phyloP scores from a whole-genome alignment of 2,797 vertebrate species.

The Chelon auratus region DNA sequence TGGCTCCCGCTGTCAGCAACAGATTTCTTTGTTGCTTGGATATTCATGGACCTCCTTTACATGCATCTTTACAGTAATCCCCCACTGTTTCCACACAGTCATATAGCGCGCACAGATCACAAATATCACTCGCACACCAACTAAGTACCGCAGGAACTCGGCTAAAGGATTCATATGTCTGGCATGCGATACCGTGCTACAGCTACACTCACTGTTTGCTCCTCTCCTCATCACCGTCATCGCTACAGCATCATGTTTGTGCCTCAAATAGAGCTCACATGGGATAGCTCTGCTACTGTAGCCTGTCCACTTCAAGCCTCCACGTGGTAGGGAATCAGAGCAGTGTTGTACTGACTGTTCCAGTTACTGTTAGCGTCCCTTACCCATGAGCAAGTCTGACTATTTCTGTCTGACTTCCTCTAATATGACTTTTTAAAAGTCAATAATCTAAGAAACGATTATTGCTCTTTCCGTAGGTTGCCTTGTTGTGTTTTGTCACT shows the following conservation, averaged over 20 bases:
- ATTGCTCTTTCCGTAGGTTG: no score
- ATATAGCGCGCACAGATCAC: conserved; percentile 1
- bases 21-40: conserved; percentile 56
- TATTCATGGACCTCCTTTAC: conserved; percentile 32
- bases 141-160: conserved; percentile 9
- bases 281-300: not conserved
- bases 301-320: not conserved
- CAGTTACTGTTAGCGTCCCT: not conserved
- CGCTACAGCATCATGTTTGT: not conserved
- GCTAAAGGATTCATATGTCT: not conserved
- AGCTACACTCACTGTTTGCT: not conserved
- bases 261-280: not conserved
- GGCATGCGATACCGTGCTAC: not conserved
- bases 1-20: conserved; percentile 40
- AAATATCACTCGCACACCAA: not conserved
- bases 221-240: not conserved
- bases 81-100: conserved; percentile 33
- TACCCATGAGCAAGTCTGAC: no score
- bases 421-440: no score
- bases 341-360: not conserved
- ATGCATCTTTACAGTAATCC: conserved; percentile 43
- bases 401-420: no score
- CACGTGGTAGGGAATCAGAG: not conserved
- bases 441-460: no score
- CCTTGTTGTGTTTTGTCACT: no score